Evolutionary conservation across 2,888 invertebrate genomes (phyloP).

Genomic region (Megaustenia siamemsis): DNA sequence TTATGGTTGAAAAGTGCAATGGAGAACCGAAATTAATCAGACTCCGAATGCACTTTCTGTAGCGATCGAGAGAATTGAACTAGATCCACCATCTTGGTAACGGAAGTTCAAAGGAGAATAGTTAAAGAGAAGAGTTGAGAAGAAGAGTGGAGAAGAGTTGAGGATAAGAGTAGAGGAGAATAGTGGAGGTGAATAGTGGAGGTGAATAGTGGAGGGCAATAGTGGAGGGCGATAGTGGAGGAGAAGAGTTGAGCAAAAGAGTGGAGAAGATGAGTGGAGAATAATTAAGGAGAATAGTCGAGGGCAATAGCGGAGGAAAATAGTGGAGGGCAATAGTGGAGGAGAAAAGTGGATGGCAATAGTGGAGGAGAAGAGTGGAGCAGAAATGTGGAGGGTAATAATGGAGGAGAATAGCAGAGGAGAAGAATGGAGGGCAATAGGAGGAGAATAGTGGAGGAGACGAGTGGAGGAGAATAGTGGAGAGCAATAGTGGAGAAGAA

Average conservation of each 20-base stretch:
- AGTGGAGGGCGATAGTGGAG: constrained; percentile 26
- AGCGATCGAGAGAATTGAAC: too few species aligned
- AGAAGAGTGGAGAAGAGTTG: too few species aligned
- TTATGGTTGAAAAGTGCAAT: too few species aligned
- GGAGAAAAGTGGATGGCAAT: background rate
- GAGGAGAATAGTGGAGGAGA: background rate
- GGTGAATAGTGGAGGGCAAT: constrained; percentile 27
- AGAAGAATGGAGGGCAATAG: too few species aligned
- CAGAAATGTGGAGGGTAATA: background rate
- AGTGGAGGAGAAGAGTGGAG: background rate
- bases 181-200: constrained; percentile 31
- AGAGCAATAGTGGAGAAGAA: background rate
- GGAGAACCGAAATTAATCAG: too few species aligned
- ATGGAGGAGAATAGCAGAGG: background rate
- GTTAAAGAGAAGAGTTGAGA: too few species aligned
- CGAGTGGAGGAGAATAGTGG: background rate
- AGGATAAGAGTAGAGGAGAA: constrained; percentile 1
- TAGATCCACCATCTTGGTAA: too few species aligned
- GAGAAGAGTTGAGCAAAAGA: background rate
- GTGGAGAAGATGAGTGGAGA: background rate
- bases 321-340: background rate
- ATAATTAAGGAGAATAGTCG: background rate
- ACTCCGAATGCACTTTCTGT: too few species aligned
- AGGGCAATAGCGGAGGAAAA: too few species aligned
- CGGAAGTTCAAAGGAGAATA: too few species aligned